phyloP scores from a whole-genome alignment of 2,797 vertebrate genomes.

The Meda fulgida region DNA sequence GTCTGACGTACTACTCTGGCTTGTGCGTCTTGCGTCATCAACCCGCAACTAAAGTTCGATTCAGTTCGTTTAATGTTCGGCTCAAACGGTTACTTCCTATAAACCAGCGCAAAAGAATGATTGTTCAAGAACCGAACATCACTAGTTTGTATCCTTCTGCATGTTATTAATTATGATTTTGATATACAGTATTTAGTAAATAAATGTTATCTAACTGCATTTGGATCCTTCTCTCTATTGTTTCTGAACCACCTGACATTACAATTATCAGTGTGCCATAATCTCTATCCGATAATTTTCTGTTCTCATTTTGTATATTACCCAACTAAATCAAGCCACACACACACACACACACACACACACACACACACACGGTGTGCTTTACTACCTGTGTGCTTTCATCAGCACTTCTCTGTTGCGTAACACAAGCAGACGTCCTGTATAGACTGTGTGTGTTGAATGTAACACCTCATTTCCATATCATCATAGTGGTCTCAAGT shows the following conservation, averaged over 20 bases:
- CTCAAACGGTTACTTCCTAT: too few relatives aligned
- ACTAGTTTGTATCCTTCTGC: too few relatives aligned
- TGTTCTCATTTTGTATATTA: not conserved
- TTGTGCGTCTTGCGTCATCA: too few relatives aligned
- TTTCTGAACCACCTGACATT: not conserved
- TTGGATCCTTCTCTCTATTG: not conserved
- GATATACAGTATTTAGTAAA: too few relatives aligned
- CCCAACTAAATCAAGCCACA: not conserved
- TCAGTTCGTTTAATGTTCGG: too few relatives aligned
- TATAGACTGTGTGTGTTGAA: not conserved
- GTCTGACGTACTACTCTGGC: too few relatives aligned
- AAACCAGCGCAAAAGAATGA: too few relatives aligned
- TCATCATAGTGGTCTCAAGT: not conserved
- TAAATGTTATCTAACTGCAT: not conserved
- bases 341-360: too few relatives aligned
- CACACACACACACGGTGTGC: too few relatives aligned
- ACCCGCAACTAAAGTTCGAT: too few relatives aligned
- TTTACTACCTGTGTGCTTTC: not conserved
- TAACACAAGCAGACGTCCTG: not conserved
- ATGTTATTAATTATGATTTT: not conserved
- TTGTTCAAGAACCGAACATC: too few relatives aligned
- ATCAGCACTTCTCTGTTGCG: not conserved
- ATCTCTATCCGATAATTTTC: not conserved
- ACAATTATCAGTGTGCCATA: not conserved
- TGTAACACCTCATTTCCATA: conserved; percentile 6